Percentiles rank a stretch among this genome's conserved stretches.
Evolutionary conservation across 2,888 invertebrate genomes (phyloP).

Genomic region (Atethmia centrago): DNA sequence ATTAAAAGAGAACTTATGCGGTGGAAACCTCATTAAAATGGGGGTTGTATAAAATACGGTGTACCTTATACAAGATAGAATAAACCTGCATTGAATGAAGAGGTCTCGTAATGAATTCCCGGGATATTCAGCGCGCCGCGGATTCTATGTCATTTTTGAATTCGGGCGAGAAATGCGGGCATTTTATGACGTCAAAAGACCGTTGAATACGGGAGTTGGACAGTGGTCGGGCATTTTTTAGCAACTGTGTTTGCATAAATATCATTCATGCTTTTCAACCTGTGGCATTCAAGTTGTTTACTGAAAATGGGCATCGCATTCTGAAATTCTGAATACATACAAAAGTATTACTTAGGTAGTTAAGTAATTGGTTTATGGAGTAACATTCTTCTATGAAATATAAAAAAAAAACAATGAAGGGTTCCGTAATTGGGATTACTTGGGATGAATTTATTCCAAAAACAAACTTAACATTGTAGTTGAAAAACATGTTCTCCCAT

Average conservation of each 20-base stretch:
- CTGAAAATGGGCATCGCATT: constrained; percentile 19
- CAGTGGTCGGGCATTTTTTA: constrained; percentile 50
- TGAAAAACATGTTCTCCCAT: no score
- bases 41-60: constrained; percentile 53
- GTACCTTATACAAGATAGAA: constrained; percentile 48
- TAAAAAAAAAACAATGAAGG: no score
- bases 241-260: constrained; percentile 54
- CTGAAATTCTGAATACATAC: not conserved
- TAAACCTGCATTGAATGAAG: constrained; percentile 59
- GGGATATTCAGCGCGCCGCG: constrained; percentile 34
- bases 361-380: constrained; percentile 38
- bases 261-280: constrained; percentile 51
- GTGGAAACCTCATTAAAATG: constrained; percentile 69
- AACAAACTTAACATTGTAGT: no score
- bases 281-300: constrained; percentile 31
- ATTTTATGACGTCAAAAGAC: constrained; percentile 57
- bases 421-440: no score
- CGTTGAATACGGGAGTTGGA: constrained; percentile 51
- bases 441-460: no score
- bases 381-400: constrained; percentile 12
- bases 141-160: constrained; percentile 58
- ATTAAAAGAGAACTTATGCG: constrained; percentile 67
- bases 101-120: constrained; percentile 57
- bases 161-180: constrained; percentile 35
- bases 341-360: not conserved